Evolutionary conservation across 53 echinoderm and acorn worm genomes (phyloP), one percentile per base, ranked within the genome.

Genomic region (Arbacia lixula): DNA sequence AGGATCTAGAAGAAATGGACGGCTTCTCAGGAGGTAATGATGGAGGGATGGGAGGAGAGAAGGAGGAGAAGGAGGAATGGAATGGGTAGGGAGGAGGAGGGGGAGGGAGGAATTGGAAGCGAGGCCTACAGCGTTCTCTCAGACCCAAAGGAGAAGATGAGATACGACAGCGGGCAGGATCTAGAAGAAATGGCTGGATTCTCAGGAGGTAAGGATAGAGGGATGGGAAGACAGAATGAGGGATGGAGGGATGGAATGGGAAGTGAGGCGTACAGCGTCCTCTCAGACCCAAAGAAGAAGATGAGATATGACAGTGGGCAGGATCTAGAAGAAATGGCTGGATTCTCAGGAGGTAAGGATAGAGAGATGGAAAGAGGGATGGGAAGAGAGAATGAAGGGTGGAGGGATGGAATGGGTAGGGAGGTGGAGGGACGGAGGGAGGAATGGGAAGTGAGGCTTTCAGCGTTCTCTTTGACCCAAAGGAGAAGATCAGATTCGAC

Each of bases 1-100:
- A 94, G 61, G 99, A 98, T 69, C 60, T 98, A 60, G 99, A 98
- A 16, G 99, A 98, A 34, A 88, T 93, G 90, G 87, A 87, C 12
- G 86, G 89, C 33, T 91, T 88, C 32, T 91, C 89, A 36, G 79
- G 72, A 77, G 94, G 91, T 89, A 68, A 87, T n/a, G n/a, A n/a
- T n/a, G n/a, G n/a, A n/a, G n/a, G n/a, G n/a, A n/a, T n/a, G n/a
- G n/a, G n/a, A n/a, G n/a, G n/a, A n/a, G n/a, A n/a, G n/a, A n/a
- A n/a, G n/a, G n/a, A n/a, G n/a, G n/a, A n/a, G n/a, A n/a, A n/a
- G n/a, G n/a, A n/a, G n/a, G n/a, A n/a, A n/a, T n/a, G n/a, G n/a
- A n/a, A n/a, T n/a, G n/a, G n/a, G n/a, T n/a, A n/a, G n/a, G n/a
- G n/a, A n/a, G n/a, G n/a, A n/a, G n/a, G n/a, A n/a, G n/a, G n/a